Evolutionary conservation across 1,140 invertebrate genomes (phyloP), one percentile per base, ranked within the genome.

Genomic region (Aradophagus sp.): DNA sequence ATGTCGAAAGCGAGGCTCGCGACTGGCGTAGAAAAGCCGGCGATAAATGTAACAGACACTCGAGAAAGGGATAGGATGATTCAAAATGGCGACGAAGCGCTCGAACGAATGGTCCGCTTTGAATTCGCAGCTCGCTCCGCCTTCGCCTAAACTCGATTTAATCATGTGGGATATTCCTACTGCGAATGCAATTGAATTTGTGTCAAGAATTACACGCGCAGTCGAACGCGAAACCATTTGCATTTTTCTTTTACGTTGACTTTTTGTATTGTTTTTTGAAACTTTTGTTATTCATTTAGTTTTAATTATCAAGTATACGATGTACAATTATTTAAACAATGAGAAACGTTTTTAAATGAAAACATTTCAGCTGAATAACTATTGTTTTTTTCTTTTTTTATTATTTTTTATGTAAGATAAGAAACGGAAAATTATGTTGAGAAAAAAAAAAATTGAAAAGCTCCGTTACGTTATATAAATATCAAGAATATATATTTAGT

Each of bases 31-130:
- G 36, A 56, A 50, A 47, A 55, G 65, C 52, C 44, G 7, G 38
- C 34, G 50, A 70, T 32, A 69, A 45, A 59, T 44, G 59, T 20
- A 69, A 61, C 36, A 66, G 50, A 29, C 14, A 14, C 7, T 20
- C 39, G 65, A 42, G 73, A 72, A 79, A 70, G 70, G 61, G 73
- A 59, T 61, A 74, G 73, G 79, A 80, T 77, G 69, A 52, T 74
- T 65, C 68, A 78, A 79, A 82, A 82, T 81, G 79, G 80, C 71
- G 80, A 63, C 65, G 42, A 56, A 45, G 32, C 50, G 29, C 31
- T 38, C 31, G 69, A 68, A 63, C 58, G 75, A 78, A 75, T 79
- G 75, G 73, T 63, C 61, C 59, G 69, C 52, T 70, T 59, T 32
- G 50, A 70, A 65, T 69, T 73, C 14, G 29, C 71, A 31, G 39